Evolutionary conservation across 2,797 vertebrate genomes (phyloP).

Genomic region (Sphenopsis melanotis): DNA sequence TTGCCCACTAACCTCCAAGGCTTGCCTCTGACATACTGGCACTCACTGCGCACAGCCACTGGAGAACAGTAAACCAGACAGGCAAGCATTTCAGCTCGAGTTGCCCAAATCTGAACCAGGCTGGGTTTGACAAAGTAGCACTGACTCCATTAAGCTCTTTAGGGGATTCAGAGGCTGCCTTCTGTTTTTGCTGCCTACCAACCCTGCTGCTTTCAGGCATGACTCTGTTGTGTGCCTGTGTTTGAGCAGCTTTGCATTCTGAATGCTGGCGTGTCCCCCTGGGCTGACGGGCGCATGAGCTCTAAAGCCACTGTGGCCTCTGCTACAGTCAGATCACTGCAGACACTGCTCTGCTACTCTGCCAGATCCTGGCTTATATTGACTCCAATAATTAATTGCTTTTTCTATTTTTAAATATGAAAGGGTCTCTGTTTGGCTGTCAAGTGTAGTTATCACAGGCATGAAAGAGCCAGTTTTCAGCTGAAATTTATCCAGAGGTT

Average conservation of each 20-base stretch:
- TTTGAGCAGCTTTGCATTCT: neutral
- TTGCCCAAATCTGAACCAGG: neutral
- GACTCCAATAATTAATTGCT: slow-evolving; percentile 43
- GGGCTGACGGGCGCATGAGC: accelerated
- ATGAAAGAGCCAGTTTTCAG: slow-evolving; percentile 29
- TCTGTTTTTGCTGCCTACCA: neutral
- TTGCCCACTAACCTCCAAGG: neutral
- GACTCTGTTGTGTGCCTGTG: neutral
- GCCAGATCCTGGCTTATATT: neutral
- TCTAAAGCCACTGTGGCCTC: neutral
- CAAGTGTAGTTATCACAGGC: neutral
- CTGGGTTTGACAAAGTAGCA: neutral
- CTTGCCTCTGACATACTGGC: neutral
- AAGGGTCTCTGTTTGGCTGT: slow-evolving; percentile 42
- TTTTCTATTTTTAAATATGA: slow-evolving; percentile 54
- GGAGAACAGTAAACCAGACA: neutral
- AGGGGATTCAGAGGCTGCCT: neutral
- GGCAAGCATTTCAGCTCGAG: accelerated
- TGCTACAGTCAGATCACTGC: neutral
- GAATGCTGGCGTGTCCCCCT: neutral
- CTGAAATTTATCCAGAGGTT: slow-evolving; percentile 23
- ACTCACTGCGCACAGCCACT: accelerated
- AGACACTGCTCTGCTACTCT: neutral
- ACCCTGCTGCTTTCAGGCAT: accelerated
- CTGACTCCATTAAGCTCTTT: neutral